A percentile compares a stretch with the other conserved stretches of the same genome.
Conservation (phyloP, 2,797 vertebrate genomes). For the Myripristis murdjan region DNA sequence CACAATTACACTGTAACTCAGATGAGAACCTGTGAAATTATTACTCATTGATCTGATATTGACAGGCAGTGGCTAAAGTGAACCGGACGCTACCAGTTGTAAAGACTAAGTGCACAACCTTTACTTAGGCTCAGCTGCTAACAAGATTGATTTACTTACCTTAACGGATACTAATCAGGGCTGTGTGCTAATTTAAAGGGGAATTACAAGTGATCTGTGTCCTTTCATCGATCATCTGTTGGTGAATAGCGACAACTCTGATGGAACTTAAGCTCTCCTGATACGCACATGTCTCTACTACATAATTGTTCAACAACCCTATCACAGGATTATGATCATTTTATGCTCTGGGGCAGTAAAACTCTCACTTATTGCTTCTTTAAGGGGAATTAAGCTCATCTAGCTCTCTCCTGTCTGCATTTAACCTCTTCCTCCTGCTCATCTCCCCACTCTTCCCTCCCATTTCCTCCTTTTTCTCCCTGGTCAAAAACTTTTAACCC, state of each 20-base stretch:
- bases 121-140: not conserved
- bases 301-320: too few relatives aligned
- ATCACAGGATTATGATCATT: too few relatives aligned
- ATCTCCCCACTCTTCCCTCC: not conserved
- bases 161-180: not conserved
- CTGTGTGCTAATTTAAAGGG: not conserved
- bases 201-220: conserved; percentile 4
- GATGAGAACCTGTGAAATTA: too few relatives aligned
- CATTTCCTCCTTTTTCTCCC: not conserved
- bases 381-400: not conserved
- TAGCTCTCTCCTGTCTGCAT: not conserved
- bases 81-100: too few relatives aligned
- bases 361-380: not conserved
- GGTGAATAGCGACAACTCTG: conserved; percentile 12
- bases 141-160: not conserved
- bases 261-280: too few relatives aligned
- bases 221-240: conserved; percentile 17
- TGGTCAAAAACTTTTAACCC: not conserved
- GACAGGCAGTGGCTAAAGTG: too few relatives aligned
- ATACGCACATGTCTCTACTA: too few relatives aligned
- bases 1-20: too few relatives aligned
- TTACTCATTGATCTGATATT: too few relatives aligned
- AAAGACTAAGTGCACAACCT: too few relatives aligned
- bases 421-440: not conserved
- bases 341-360: too few relatives aligned